Percentiles rank a stretch among this genome's conserved stretches.
Conservation (phyloP, 2,888 invertebrate genomes). For the Acanthoscelides obtectus region DNA sequence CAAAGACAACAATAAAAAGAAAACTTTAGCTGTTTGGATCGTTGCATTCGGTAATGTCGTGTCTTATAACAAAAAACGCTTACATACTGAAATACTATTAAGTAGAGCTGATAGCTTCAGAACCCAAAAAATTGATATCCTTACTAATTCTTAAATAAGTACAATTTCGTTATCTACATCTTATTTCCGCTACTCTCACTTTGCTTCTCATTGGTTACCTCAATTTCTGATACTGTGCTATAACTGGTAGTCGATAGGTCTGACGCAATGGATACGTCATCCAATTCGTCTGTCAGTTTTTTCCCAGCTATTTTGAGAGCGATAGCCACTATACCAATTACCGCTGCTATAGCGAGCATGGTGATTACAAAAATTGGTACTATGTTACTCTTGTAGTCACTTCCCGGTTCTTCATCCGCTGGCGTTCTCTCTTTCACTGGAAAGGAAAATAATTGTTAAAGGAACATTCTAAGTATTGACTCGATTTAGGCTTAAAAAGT, state of each 20-base stretch:
- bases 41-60: too few species aligned
- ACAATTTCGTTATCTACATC: not conserved
- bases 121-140: too few species aligned
- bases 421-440: constrained; percentile 31
- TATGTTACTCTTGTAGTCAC: constrained; percentile 26
- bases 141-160: too few species aligned
- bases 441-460: constrained; percentile 11
- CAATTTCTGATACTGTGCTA: constrained; percentile 34
- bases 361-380: constrained; percentile 47
- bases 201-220: constrained; percentile 19
- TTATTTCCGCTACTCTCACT: constrained; percentile 1
- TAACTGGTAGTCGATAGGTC: constrained; percentile 35
- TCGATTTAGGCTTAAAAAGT: too few species aligned
- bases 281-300: constrained; percentile 44
- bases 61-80: not conserved
- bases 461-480: too few species aligned
- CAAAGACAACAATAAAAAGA: too few species aligned
- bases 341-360: constrained; percentile 56
- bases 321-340: constrained; percentile 53
- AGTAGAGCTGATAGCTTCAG: too few species aligned
- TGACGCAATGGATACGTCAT: constrained; percentile 46
- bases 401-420: constrained; percentile 13
- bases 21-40: too few species aligned
- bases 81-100: not conserved
- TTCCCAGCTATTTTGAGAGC: constrained; percentile 56